Base-by-base conservation (phyloP, 2,888 invertebrate genomes). In the Acrocyrtus sp. region DNA sequence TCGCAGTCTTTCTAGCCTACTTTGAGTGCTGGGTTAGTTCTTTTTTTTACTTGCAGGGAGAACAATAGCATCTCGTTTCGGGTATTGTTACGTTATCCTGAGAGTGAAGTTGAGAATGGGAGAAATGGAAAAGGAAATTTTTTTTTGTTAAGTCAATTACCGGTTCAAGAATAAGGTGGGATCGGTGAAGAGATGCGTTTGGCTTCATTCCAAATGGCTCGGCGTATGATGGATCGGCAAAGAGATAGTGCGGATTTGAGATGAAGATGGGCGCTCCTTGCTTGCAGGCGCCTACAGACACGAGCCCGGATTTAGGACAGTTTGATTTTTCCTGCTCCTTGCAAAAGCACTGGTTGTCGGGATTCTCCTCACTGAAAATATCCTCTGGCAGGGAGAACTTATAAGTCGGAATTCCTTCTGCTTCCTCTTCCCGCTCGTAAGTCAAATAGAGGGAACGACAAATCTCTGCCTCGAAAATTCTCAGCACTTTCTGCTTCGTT, bases 311-410 rank as follows among this genome's bases (percentile, higher is more conserved):
- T 27, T 51, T 56, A 6, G 61, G 67, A 62, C 75, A 75, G 5
- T 74, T 60, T 15, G 58, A 48, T 47, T 72, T 51, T 45, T 70
- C 68, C 21, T 45, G 26, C 17, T 78, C 68, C 6, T 24, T 24
- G 17, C 78, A 78, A 29, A 68, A 78, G 29, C 78, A 78, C n/a
- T 72, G 39, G 54, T 78, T 74, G 29, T 75, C 60, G 2, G 74
- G 67, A 48, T 67, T 68, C 6, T 74, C 63, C 4, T 53, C 56
- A 12, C 41, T 19, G 68, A 54, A 58, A 56, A 65, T 65, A 26
- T 68, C 21, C 12, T 34, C 34, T 12, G 74, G 68, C 5, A 53
- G 50, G 19, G 53, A 17, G 62, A 72, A 78, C 12, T 24, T 48
- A 45, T 68, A 74, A 4, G 51, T 72, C 6, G 62, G 67, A 34